Conservation (phyloP, 2,113 vertebrate genomes). For the Strigops habroptila region DNA sequence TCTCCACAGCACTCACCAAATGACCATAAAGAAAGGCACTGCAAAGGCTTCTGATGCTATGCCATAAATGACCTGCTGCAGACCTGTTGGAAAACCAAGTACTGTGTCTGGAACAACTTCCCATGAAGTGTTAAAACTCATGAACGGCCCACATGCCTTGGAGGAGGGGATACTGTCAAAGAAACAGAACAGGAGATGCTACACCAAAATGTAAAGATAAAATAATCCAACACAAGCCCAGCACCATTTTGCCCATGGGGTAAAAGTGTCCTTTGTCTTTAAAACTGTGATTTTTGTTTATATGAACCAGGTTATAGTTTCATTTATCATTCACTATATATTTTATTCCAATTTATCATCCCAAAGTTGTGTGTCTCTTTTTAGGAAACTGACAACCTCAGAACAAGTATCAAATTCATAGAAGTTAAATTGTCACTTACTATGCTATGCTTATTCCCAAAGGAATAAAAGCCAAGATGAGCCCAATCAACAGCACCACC, state of each 20-base stretch:
- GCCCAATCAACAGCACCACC: conserved; percentile 86
- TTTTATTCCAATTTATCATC: neutral
- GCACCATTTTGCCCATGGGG: neutral
- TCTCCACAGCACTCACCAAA: conserved; percentile 78
- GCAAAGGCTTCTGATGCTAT: conserved; percentile 89
- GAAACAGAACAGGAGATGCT: neutral
- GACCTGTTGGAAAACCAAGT: conserved; percentile 62
- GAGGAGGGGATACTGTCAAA: conserved; percentile 84
- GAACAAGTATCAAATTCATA: neutral
- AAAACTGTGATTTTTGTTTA: neutral
- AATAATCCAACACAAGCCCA: neutral
- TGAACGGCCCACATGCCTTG: conserved; percentile 89
- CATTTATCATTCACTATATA: neutral
- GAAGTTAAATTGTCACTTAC: conserved; percentile 72
- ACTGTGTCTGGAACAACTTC: conserved; percentile 75
- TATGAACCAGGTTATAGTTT: neutral
- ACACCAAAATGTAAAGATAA: neutral
- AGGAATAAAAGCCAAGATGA: conserved; percentile 84
- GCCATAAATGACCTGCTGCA: conserved; percentile 67
- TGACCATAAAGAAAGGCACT: conserved; percentile 88
- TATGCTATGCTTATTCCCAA: conserved; percentile 82
- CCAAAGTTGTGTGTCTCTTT: neutral
- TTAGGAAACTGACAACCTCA: neutral
- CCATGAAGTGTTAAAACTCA: conserved; percentile 85
- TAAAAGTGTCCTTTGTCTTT: neutral